A percentile compares a stretch with the other conserved stretches of the same genome.
These are phyloP conservation scores for silkworm (Bombyx mori) DNA, from an alignment of 1,140 invertebrate species.

Conservation along the genomic window DNA sequence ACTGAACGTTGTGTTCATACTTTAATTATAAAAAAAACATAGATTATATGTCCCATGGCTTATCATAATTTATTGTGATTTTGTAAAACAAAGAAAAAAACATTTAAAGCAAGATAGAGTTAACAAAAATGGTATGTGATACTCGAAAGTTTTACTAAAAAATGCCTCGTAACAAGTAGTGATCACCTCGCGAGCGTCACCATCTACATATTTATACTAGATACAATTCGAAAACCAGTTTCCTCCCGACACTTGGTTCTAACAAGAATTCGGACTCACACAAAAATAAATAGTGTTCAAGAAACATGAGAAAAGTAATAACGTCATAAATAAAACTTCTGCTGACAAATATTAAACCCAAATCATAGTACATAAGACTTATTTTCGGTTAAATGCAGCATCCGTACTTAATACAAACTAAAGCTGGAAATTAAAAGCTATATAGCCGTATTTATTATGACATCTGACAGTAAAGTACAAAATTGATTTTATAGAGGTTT, in stretches of 20 bases:
- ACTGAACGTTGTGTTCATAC: too few species aligned
- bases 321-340: conserved; percentile 32
- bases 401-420: conserved; percentile 39
- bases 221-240: conserved; percentile 59
- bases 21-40: too few species aligned
- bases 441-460: conserved; percentile 66
- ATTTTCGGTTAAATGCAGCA: conserved; percentile 33
- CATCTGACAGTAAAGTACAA: conserved; percentile 63
- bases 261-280: conserved; percentile 66
- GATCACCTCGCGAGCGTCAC: conserved; percentile 53
- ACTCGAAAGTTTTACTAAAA: conserved; percentile 25
- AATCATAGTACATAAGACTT: conserved; percentile 36
- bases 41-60: too few species aligned
- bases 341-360: conserved; percentile 36
- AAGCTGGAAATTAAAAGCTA: conserved; percentile 46
- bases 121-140: conserved; percentile 26
- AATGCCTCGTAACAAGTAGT: conserved; percentile 37
- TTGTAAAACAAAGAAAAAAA: conserved; percentile 9
- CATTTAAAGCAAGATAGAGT: conserved; percentile 24
- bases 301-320: conserved; percentile 61
- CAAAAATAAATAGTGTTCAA: conserved; percentile 69
- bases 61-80: too few species aligned
- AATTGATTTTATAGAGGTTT: conserved; percentile 60
- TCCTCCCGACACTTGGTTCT: conserved; percentile 51
- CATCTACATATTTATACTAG: conserved; percentile 62